These are phyloP conservation scores for Phataginus tricuspis DNA, from an alignment of 2,797 vertebrate genomes.

Conservation along the genomic window DNA sequence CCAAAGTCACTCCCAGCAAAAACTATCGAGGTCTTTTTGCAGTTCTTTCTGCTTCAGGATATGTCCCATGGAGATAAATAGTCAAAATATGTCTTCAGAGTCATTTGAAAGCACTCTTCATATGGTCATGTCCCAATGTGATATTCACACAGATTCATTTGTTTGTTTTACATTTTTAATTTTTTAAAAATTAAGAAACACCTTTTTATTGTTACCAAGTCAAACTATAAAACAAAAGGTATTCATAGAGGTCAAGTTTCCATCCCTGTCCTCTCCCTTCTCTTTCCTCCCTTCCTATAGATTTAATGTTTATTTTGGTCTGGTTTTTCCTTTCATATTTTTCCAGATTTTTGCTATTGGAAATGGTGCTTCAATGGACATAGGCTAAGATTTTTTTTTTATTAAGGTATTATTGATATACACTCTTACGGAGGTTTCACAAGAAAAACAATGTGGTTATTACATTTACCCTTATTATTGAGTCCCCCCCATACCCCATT, in stretches of 20 bases:
- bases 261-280: background rate
- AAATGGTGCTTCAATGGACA: background rate
- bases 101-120: background rate
- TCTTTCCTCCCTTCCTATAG: background rate
- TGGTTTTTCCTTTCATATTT: background rate
- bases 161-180: background rate
- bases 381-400: background rate
- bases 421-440: no score
- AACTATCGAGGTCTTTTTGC: background rate
- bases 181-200: background rate
- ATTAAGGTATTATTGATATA: no score
- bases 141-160: background rate
- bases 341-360: background rate
- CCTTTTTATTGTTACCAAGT: background rate
- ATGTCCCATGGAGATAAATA: background rate
- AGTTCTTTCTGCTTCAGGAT: background rate
- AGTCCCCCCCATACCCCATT: no score
- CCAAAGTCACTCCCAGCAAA: background rate
- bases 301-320: background rate
- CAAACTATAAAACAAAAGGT: background rate
- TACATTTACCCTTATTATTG: no score
- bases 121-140: background rate
- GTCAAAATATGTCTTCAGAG: background rate
- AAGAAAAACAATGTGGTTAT: no score
- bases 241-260: background rate